phyloP scores from a whole-genome alignment of 2,888 invertebrate species.

The Hypomecis atomaria region DNA sequence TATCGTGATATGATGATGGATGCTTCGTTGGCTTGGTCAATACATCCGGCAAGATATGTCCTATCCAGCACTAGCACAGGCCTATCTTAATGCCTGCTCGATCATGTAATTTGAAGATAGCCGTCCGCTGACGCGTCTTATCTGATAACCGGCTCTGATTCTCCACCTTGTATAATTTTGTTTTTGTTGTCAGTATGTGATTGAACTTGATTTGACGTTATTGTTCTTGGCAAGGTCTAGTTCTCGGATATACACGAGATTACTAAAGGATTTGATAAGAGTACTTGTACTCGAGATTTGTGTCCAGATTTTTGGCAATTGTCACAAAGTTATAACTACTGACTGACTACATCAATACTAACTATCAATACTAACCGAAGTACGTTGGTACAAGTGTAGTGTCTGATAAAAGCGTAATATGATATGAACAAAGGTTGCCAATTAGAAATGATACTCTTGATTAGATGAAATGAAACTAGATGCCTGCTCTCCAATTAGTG shows the following conservation, averaged over 20 bases:
- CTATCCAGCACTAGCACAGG: slow-evolving; percentile 13
- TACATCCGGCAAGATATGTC: background rate
- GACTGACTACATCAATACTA: background rate
- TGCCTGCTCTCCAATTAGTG: slow-evolving; percentile 10
- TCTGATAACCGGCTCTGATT: slow-evolving; percentile 32
- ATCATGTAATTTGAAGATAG: slow-evolving; percentile 33
- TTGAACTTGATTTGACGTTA: slow-evolving; percentile 9
- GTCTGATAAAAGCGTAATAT: background rate
- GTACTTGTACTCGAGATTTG: background rate
- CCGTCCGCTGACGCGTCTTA: slow-evolving; percentile 24
- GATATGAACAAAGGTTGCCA: slow-evolving; percentile 6
- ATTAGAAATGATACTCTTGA: slow-evolving; percentile 11
- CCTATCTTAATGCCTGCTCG: slow-evolving; percentile 25
- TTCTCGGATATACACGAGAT: background rate
- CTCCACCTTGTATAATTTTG: slow-evolving; percentile 19
- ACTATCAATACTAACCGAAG: too few relatives aligned
- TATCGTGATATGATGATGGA: too few relatives aligned
- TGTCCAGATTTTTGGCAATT: background rate
- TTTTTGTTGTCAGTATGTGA: slow-evolving; percentile 29
- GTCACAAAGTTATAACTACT: background rate
- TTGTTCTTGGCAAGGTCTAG: slow-evolving; percentile 4
- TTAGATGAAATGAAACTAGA: slow-evolving; percentile 1
- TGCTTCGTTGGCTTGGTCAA: too few relatives aligned
- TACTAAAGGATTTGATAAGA: background rate
- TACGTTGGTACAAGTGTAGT: background rate